These are phyloP conservation scores for Porphyrio hochstetteri DNA, from an alignment of 2,113 vertebrate genomes.

Conservation along the genomic window DNA sequence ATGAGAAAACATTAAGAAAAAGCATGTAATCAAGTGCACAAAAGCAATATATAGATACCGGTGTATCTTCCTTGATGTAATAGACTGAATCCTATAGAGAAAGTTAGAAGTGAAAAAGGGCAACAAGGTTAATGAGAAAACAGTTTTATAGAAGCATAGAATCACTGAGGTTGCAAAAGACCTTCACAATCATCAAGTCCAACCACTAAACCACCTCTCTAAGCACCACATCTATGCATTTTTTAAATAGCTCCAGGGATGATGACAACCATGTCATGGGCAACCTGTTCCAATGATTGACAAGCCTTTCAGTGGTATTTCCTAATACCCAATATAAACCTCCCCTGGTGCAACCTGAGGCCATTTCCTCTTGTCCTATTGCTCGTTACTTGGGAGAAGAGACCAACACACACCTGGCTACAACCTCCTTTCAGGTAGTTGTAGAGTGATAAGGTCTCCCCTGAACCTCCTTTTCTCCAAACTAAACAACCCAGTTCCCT, in stretches of 20 bases:
- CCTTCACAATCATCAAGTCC: neutral
- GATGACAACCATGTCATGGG: neutral
- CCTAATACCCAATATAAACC: neutral
- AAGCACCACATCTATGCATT: accelerated
- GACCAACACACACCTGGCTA: accelerated
- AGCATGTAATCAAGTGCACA: neutral
- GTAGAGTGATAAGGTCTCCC: neutral
- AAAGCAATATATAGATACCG: neutral
- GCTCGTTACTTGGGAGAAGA: neutral
- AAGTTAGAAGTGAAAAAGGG: neutral
- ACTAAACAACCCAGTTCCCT: neutral
- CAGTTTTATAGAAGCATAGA: neutral
- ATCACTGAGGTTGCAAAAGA: neutral
- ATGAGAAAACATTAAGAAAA: neutral
- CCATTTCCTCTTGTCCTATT: neutral
- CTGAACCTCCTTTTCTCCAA: neutral
- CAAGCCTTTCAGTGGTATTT: neutral
- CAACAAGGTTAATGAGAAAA: neutral
- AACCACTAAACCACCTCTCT: neutral
- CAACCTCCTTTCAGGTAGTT: neutral
- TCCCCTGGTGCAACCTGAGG: neutral
- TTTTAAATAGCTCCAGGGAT: neutral
- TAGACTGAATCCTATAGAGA: neutral
- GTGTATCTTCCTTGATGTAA: neutral
- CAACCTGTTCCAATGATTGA: neutral